These are phyloP conservation scores for Salvelinus fontinalis DNA, from an alignment of 2,113 vertebrate genomes.

Conservation along the genomic window DNA sequence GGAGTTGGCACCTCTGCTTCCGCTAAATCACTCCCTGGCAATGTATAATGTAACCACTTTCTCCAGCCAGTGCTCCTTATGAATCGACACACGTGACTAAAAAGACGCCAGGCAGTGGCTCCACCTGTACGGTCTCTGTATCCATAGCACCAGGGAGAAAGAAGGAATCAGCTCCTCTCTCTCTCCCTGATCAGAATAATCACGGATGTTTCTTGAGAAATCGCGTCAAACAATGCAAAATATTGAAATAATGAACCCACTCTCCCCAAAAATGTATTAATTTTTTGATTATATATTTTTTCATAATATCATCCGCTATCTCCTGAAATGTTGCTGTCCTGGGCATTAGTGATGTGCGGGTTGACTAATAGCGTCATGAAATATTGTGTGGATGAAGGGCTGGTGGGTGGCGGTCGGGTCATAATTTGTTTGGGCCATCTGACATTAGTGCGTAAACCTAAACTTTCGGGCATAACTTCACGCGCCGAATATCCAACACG, in stretches of 20 bases:
- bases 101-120: slow-evolving; percentile 73
- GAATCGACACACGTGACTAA: slow-evolving; percentile 77
- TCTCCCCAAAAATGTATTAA: not conserved
- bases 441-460: too few species aligned
- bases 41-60: slow-evolving; percentile 55
- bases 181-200: not conserved
- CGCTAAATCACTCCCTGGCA: slow-evolving; percentile 32
- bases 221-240: not conserved
- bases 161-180: slow-evolving; percentile 16
- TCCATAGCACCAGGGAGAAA: slow-evolving; percentile 58
- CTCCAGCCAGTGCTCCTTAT: slow-evolving; percentile 69
- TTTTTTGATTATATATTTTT: not conserved
- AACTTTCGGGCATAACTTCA: too few species aligned
- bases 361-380: too few species aligned
- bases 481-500: too few species aligned
- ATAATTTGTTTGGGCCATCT: too few species aligned
- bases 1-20: slow-evolving; percentile 35
- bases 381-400: too few species aligned
- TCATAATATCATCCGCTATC: not conserved
- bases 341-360: too few species aligned
- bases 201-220: not conserved
- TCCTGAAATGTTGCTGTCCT: not conserved
- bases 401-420: too few species aligned
- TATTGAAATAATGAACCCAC: not conserved
- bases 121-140: slow-evolving; percentile 78